Percentiles rank a stretch among this genome's conserved stretches.
These are phyloP conservation scores for Caenorhabditis sp. DNA, from an alignment of 2,888 invertebrate species.

Conservation along the genomic window DNA sequence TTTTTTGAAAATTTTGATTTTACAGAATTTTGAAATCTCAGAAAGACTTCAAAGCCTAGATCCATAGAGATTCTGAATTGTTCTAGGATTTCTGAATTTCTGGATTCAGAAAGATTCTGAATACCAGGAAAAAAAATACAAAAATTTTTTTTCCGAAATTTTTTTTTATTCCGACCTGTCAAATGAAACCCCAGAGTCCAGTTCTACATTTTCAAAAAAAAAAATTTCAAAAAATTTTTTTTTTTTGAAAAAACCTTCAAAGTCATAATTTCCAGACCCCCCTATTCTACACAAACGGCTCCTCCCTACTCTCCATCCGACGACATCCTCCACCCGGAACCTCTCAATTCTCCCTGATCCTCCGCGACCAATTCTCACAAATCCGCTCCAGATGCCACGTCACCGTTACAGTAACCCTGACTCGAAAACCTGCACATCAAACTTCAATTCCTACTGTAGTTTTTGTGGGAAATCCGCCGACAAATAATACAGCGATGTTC, in stretches of 20 bases:
- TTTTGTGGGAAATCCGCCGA: not conserved
- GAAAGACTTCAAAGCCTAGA: too few relatives aligned
- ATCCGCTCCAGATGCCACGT: constrained; percentile 31
- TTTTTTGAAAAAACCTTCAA: not conserved
- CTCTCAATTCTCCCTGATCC: constrained; percentile 25
- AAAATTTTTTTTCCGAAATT: too few relatives aligned
- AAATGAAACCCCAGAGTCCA: too few relatives aligned
- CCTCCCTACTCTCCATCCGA: constrained; percentile 6
- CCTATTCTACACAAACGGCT: constrained; percentile 39
- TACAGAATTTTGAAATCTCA: too few relatives aligned
- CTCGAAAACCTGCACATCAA: not conserved
- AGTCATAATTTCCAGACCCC: constrained; percentile 26
- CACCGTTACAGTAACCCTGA: constrained; percentile 16
- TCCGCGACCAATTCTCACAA: not conserved
- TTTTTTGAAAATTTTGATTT: too few relatives aligned
- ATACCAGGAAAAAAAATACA: too few relatives aligned
- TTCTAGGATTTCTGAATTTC: too few relatives aligned
- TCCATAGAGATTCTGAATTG: too few relatives aligned
- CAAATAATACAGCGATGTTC: too few relatives aligned
- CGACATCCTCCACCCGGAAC: constrained; percentile 39
- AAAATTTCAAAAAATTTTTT: not conserved
- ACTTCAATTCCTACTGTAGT: constrained; percentile 27
- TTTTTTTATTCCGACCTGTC: too few relatives aligned
- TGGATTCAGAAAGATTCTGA: too few relatives aligned
- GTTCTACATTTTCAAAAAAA: too few relatives aligned